A percentile compares a stretch with the other conserved stretches of the same genome.
Conservation (phyloP, 1,140 invertebrate genomes). For the Maniola jurtina region DNA sequence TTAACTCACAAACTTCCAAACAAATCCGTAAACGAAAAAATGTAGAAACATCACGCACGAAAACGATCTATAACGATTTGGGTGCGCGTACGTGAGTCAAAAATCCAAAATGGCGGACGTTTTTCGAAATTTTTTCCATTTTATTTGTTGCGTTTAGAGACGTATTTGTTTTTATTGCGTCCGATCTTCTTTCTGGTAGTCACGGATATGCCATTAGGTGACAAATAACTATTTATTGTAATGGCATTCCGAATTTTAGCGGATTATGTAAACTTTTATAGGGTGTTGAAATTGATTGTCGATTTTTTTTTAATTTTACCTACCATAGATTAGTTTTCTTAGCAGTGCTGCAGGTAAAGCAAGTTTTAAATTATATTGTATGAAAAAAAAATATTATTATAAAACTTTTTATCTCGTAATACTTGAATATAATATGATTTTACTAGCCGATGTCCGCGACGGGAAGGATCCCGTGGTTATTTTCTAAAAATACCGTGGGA, state of each 20-base stretch:
- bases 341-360: no score
- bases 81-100: slow-evolving; percentile 35
- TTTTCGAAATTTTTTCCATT: slow-evolving; percentile 48
- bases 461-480: no score
- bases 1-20: neutral
- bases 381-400: no score
- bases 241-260: slow-evolving; percentile 7
- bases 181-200: slow-evolving; percentile 52
- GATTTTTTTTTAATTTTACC: no score
- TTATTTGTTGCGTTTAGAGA: slow-evolving; percentile 52
- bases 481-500: no score
- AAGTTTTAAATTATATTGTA: no score
- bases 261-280: neutral
- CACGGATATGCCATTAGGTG: slow-evolving; percentile 60
- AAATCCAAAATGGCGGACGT: slow-evolving; percentile 44
- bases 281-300: no score
- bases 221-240: slow-evolving; percentile 15
- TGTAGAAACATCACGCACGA: slow-evolving; percentile 55
- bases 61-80: slow-evolving; percentile 68
- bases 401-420: no score
- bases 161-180: slow-evolving; percentile 69
- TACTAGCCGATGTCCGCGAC: no score
- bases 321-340: no score
- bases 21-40: slow-evolving; percentile 1
- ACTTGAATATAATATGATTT: no score